Evolutionary conservation across 2,113 vertebrate genomes (phyloP).

Genomic region (Ursus arctos): DNA sequence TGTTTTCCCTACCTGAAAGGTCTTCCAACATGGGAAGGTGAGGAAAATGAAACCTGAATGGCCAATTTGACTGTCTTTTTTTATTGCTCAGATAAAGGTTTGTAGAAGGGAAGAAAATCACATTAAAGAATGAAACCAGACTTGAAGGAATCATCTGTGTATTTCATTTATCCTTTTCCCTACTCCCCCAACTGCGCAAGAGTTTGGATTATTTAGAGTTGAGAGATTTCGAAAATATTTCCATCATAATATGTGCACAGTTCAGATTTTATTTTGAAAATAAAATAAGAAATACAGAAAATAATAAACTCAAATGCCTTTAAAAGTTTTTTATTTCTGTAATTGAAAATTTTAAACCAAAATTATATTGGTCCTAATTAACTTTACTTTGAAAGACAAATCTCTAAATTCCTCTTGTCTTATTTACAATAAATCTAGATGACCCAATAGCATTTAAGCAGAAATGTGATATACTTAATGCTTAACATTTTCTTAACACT

Average conservation of each 20-base stretch:
- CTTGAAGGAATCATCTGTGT: slow-evolving; percentile 21
- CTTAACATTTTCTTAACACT: slow-evolving; percentile 73
- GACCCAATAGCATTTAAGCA: slow-evolving; percentile 57
- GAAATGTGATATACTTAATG: slow-evolving; percentile 55
- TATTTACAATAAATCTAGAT: slow-evolving; percentile 63
- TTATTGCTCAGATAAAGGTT: slow-evolving; percentile 52
- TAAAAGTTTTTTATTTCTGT: slow-evolving; percentile 66
- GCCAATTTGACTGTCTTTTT: slow-evolving; percentile 49
- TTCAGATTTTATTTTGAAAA: slow-evolving; percentile 76
- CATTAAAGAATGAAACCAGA: slow-evolving; percentile 61
- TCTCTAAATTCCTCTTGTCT: slow-evolving; percentile 65
- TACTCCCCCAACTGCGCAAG: background rate
- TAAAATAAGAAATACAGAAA: slow-evolving; percentile 72
- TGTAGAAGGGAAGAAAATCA: slow-evolving; percentile 36
- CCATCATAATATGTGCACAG: slow-evolving; percentile 8
- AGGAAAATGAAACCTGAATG: slow-evolving; percentile 55
- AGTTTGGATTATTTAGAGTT: slow-evolving; percentile 50
- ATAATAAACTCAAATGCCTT: slow-evolving; percentile 68
- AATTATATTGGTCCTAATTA: slow-evolving; percentile 67
- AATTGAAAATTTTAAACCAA: slow-evolving; percentile 75
- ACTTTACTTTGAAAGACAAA: slow-evolving; percentile 71
- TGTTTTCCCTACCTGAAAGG: background rate
- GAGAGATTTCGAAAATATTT: slow-evolving; percentile 69
- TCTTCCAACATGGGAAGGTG: background rate
- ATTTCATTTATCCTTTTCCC: slow-evolving; percentile 33